Evolutionary conservation across 64 coral and sea anemone genomes (phyloP), one percentile per base, ranked within the genome.

Genomic region (Catalaphyllia jardinei): DNA sequence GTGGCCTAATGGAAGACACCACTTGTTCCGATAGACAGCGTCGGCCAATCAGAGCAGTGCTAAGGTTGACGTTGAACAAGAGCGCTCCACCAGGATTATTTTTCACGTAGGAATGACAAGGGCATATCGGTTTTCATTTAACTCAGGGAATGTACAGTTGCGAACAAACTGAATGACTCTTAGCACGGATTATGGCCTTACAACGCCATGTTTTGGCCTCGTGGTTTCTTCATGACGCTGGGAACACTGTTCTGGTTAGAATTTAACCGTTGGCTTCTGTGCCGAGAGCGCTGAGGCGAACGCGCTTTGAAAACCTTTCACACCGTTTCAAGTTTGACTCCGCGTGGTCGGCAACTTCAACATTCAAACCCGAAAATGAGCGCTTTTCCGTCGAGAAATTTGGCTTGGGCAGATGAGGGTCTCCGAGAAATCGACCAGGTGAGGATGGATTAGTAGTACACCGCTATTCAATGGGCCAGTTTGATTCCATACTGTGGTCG

Each of bases 371-470:
- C 31, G 2, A 60, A 83, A 62, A 85, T 85, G 81, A 85, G 61
- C 63, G 38, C 22, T 85, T 85, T 51, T 51, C 19, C 31, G 63
- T 30, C 63, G 13, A 42, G 59, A 31, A 85, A 65, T 72, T 85
- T 39, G 30, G 82, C 71, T 83, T 91, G 89, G 89, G 89, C 89
- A 22, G 61, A 60, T 75, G 89, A 91, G 46, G 71, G 27, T n/a
- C 79, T 91, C 62, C 89, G 60, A 85, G 79, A 91, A 24, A 91
- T 91, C 71, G 79, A 91, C 10, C 67, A 91, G 89, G 89, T 91
- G 24, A 2, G 71, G 29, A 19, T 51, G 39, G 8, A 91, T 73
- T 90, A 52, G 31, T 72, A 80, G 73, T 71, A 52, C 88, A 55
- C 33, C 20, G 52, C 49, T 90, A 72, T 73, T 54, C 17, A 55